Conservation (phyloP, 2,113 vertebrate genomes). For the Petromus typicus region DNA sequence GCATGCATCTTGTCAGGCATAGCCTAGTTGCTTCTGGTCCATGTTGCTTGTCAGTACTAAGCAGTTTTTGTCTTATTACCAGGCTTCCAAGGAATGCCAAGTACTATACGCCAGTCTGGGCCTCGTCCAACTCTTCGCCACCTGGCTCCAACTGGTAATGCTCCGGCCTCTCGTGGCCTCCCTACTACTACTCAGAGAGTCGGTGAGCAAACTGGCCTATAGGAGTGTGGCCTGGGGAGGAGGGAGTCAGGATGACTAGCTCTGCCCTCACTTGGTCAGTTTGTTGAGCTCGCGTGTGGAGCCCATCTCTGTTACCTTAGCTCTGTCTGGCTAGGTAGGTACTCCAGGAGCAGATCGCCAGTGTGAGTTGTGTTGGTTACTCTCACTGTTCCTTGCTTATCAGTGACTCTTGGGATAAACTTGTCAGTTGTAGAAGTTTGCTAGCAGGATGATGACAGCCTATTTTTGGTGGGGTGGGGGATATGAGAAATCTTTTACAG, state of each 20-base stretch:
- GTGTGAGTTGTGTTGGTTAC: not conserved
- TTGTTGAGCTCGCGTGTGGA: constrained; percentile 18
- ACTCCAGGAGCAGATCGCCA: not conserved
- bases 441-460: constrained; percentile 16
- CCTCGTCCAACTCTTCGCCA: constrained; percentile 94
- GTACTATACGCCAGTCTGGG: constrained; percentile 95
- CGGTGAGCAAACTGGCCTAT: constrained; percentile 86
- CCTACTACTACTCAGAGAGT: constrained; percentile 91
- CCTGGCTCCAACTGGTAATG: constrained; percentile 89
- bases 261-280: constrained; percentile 52
- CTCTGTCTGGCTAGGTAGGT: constrained; percentile 54
- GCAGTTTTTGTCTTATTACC: constrained; percentile 23
- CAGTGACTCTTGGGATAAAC: not conserved
- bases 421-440: not conserved
- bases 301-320: constrained; percentile 25
- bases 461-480: not conserved
- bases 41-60: not conserved
- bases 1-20: accelerated
- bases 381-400: constrained; percentile 26
- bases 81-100: constrained; percentile 96
- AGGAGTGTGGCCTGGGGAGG: constrained; percentile 66
- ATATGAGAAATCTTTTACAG: not conserved
- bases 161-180: constrained; percentile 93
- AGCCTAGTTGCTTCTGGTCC: not conserved
- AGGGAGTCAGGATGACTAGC: constrained; percentile 62